A percentile compares a stretch with the other conserved stretches of the same genome.
Conservation (phyloP, 2,113 vertebrate genomes). For the Boleophthalmus pectinirostris region DNA sequence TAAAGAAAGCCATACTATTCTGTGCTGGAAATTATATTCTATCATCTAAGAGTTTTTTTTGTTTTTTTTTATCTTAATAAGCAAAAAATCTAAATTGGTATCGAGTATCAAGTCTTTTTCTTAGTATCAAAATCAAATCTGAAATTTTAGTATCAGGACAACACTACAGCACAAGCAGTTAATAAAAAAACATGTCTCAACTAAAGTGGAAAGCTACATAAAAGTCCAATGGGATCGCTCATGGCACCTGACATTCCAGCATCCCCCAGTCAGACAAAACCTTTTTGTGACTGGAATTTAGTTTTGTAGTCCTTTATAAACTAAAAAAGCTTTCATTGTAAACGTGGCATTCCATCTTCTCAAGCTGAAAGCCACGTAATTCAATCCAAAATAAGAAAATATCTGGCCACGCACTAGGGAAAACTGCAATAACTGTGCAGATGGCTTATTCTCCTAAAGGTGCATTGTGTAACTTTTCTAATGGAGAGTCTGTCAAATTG, state of each 20-base stretch:
- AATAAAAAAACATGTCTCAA: neutral
- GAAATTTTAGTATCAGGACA: too few relatives aligned
- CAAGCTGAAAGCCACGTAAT: constrained; percentile 28
- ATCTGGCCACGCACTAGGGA: constrained; percentile 12
- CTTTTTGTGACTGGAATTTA: constrained; percentile 7
- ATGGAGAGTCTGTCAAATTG: too few relatives aligned
- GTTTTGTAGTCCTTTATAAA: neutral
- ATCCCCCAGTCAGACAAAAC: neutral
- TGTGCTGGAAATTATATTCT: too few relatives aligned
- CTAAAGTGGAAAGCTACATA: neutral
- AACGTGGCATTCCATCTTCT: constrained; percentile 28
- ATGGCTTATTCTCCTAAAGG: constrained; percentile 13
- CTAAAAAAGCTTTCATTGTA: constrained; percentile 19
- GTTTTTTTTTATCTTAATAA: too few relatives aligned
- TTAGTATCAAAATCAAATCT: too few relatives aligned
- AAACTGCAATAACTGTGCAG: constrained; percentile 15
- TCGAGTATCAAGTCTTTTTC: too few relatives aligned
- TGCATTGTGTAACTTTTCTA: too few relatives aligned
- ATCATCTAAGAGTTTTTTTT: too few relatives aligned
- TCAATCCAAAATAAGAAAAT: constrained; percentile 38
- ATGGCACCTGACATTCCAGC: neutral
- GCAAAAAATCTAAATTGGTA: too few relatives aligned
- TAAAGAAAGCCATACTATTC: too few relatives aligned
- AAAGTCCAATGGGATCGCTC: too few relatives aligned
- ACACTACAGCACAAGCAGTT: neutral